phyloP scores from a whole-genome alignment of 2,888 invertebrate genomes.

The Eurytoma adleriae region DNA sequence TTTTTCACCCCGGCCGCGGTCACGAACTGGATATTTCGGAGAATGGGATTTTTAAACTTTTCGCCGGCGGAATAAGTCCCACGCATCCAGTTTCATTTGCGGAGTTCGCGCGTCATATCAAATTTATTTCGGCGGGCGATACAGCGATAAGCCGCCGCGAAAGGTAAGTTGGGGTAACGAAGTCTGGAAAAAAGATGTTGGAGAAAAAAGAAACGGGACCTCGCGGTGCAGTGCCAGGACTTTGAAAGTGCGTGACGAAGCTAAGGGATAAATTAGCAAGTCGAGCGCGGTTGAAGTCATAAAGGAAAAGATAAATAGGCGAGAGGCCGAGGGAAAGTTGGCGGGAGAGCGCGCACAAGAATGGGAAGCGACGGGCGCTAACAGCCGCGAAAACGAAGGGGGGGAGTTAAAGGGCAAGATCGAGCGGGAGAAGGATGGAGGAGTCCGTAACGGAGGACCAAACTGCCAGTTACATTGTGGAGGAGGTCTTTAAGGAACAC shows the following conservation, averaged over 20 bases:
- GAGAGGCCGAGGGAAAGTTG: not conserved
- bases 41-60: not conserved
- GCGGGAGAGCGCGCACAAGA: not conserved
- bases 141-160: too few relatives aligned
- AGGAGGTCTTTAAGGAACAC: conserved; percentile 61
- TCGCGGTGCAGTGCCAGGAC: too few relatives aligned
- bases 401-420: conserved; percentile 22
- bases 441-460: conserved; percentile 48
- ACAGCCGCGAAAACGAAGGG: too few relatives aligned
- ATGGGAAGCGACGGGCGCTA: not conserved
- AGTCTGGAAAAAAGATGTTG: too few relatives aligned
- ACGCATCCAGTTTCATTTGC: too few relatives aligned
- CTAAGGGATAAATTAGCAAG: conserved; percentile 27
- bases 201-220: not conserved
- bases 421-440: conserved; percentile 41
- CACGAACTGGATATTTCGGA: too few relatives aligned
- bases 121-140: too few relatives aligned
- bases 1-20: not conserved
- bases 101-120: too few relatives aligned
- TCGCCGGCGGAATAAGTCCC: not conserved
- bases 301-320: conserved; percentile 23
- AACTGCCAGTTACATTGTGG: conserved; percentile 61
- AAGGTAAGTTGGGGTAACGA: too few relatives aligned
- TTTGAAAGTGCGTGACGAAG: not conserved
- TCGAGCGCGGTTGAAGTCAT: not conserved